Conservation (phyloP, 2,888 invertebrate species). For the Conops quadrifasciatus region DNA sequence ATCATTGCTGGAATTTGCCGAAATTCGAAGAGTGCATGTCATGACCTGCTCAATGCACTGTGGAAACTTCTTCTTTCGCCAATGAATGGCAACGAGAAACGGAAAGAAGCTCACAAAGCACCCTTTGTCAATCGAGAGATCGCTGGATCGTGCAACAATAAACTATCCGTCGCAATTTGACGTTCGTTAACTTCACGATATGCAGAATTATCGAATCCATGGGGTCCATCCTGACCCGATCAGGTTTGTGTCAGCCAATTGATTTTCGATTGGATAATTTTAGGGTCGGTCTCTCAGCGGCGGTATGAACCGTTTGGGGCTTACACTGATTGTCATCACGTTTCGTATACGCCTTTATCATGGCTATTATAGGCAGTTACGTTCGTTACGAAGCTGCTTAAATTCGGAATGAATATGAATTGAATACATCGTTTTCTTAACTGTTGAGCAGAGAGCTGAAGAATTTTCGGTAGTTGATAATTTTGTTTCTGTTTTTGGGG, state of each 20-base stretch:
- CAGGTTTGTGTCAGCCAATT: conserved; percentile 21
- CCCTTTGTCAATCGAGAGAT: not conserved
- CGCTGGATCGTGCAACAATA: conserved; percentile 16
- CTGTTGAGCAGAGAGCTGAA: too few relatives aligned
- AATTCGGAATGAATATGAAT: too few relatives aligned
- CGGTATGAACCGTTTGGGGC: not conserved
- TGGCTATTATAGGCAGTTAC: too few relatives aligned
- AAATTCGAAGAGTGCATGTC: too few relatives aligned
- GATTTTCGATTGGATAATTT: conserved; percentile 32
- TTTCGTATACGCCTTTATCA: not conserved
- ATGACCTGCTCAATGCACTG: too few relatives aligned
- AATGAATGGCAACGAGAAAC: too few relatives aligned
- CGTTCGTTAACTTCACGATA: not conserved
- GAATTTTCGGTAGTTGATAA: too few relatives aligned
- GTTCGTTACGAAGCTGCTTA: too few relatives aligned
- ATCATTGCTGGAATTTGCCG: too few relatives aligned
- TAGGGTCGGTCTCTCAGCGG: not conserved
- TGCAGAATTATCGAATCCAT: not conserved
- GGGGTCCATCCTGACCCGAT: not conserved
- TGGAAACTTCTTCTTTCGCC: too few relatives aligned
- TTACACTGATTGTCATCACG: not conserved
- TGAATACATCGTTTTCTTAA: too few relatives aligned
- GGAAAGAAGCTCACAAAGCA: conserved; percentile 38
- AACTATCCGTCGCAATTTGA: not conserved
- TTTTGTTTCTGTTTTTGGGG: too few relatives aligned